Evolutionary conservation across 2,888 invertebrate species (phyloP).

Genomic region (Eupithecia exiguata): DNA sequence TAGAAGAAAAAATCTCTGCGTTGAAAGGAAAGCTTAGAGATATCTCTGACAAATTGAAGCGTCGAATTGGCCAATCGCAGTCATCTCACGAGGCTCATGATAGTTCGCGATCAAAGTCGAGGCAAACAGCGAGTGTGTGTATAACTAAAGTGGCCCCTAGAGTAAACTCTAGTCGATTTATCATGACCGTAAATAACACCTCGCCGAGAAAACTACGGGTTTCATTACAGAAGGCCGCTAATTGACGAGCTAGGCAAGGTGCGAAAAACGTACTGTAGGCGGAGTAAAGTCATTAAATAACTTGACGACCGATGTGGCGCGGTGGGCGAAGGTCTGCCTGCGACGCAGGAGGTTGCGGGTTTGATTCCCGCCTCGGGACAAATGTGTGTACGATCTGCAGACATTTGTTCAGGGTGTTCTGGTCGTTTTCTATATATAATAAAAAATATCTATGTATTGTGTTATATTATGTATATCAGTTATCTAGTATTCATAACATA

Average conservation of each 20-base stretch:
- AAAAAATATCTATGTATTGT: no score
- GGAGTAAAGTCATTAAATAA: background rate
- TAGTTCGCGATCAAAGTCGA: background rate
- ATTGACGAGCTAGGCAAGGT: background rate
- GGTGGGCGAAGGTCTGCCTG: no score
- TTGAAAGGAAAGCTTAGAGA: constrained; percentile 13
- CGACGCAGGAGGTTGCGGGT: no score
- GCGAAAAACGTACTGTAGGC: background rate
- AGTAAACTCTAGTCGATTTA: background rate
- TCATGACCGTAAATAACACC: background rate
- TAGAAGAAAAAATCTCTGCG: constrained; percentile 11
- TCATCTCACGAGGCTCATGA: background rate
- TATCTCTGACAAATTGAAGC: constrained; percentile 9
- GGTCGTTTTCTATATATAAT: no score
- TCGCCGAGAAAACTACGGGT: background rate
- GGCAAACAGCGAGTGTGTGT: background rate
- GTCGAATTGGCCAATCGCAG: background rate
- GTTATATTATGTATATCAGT: no score
- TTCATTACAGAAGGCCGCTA: constrained; percentile 4
- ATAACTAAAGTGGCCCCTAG: background rate
- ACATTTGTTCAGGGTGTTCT: no score
- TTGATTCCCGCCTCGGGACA: no score
- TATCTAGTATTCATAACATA: no score
- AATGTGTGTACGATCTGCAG: no score
- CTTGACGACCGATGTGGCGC: no score